Evolutionary conservation across 2,113 vertebrate genomes (phyloP), one percentile per base, ranked within the genome.

Genomic region (zebrafish (Danio rerio)): DNA sequence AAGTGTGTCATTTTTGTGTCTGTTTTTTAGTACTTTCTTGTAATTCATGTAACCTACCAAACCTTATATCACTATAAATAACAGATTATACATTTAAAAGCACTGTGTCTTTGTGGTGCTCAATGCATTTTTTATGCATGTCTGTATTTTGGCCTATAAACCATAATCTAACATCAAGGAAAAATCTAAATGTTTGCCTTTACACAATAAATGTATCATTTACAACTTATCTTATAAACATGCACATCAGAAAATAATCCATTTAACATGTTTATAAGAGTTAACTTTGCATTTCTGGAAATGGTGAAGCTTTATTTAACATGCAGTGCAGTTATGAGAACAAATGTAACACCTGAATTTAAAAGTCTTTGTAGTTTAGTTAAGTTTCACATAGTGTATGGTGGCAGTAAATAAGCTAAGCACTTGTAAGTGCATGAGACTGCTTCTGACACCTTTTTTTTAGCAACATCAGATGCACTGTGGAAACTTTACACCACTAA

Each of bases 401-500:
- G 18, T 43, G 15, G 18, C 4, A 6, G 47, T 70, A 10, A 13
- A 52, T 4, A 21, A 8, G 20, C 69, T 71, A 52, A 31, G 12
- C 1, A 15, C 9, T 9, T 69, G 49, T 21, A 52, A 71, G 20
- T 31, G 69, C 69, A 21, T 56, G 7, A n/a, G 31, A 74, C 53
- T 56, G 53, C 42, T 55, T 74, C 16, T 74, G 21, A 59, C 52
- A 75, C 52, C 31, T 45, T 75, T 31, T 11, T 73, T 58, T 56
- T 58, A 55, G 71, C 69, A 72, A 16, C 20, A 31, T 71, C 47
- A 71, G 20, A 9, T 0, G 12, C 70, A 42, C 15, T 71, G 18
- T 56, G 72, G 72, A 75, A 75, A 75, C 72, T 75, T 75, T 75
- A 56, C 50, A 75, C 53, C 72, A 20, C 72, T 45, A 75, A 52